A percentile compares a stretch with the other conserved stretches of the same genome.
Conservation (phyloP, 2,888 invertebrate genomes). For the Lycophotia porphyrea region DNA sequence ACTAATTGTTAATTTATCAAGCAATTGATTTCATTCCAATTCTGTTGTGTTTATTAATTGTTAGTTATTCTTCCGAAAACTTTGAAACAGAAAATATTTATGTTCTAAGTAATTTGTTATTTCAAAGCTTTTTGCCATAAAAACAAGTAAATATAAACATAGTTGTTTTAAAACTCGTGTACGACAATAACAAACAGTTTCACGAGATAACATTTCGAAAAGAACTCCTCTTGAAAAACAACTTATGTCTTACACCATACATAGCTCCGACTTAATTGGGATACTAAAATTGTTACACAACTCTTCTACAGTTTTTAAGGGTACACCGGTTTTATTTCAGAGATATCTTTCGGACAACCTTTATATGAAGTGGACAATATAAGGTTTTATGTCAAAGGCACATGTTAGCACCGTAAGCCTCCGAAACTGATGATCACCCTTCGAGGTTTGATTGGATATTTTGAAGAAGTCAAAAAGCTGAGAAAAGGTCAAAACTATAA, state of each 20-base stretch:
- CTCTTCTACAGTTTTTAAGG: background rate
- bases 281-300: background rate
- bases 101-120: background rate
- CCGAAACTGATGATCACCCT: constrained; percentile 11
- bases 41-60: background rate
- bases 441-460: background rate
- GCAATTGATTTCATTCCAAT: background rate
- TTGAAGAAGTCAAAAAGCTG: background rate
- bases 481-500: constrained; percentile 2
- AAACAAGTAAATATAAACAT: background rate
- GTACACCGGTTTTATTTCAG: background rate
- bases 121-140: background rate
- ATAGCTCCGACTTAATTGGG: background rate
- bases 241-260: background rate
- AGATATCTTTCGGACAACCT: background rate
- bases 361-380: background rate
- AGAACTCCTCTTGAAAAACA: background rate
- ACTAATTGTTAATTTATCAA: background rate
- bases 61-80: background rate
- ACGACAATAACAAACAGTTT: background rate
- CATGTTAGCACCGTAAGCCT: constrained; percentile 14
- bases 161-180: constrained; percentile 7
- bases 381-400: constrained; percentile 12
- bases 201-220: background rate
- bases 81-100: background rate